Evolutionary conservation across 2,888 invertebrate genomes (phyloP).

Genomic region (Globia sparganii): DNA sequence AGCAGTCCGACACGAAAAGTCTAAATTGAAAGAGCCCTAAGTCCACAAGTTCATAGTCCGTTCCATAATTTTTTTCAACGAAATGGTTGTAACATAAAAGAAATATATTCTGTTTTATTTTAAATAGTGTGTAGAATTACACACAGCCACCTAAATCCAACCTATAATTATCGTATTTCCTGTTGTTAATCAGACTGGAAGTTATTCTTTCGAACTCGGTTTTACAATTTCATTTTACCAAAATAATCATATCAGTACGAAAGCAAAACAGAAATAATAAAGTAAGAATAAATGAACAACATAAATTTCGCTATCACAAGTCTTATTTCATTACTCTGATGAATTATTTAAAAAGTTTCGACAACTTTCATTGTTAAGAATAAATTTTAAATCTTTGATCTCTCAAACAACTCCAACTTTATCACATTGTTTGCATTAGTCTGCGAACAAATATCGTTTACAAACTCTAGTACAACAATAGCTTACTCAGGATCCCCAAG

Average conservation of each 20-base stretch:
- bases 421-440: conserved; percentile 60
- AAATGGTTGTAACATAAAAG: background rate
- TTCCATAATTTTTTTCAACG: background rate
- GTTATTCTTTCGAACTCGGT: background rate
- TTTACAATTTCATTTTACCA: background rate
- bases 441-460: conserved; percentile 63
- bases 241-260: background rate
- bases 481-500: conserved; percentile 67
- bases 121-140: too few species aligned
- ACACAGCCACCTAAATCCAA: too few species aligned
- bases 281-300: conserved; percentile 30
- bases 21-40: too few species aligned
- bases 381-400: conserved; percentile 62
- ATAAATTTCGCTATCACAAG: conserved; percentile 51
- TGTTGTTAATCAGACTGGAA: background rate
- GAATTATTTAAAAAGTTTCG: conserved; percentile 59
- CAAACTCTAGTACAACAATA: conserved; percentile 62
- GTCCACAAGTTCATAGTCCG: background rate
- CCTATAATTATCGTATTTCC: too few species aligned
- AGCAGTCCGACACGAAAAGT: too few species aligned
- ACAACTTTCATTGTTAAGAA: conserved; percentile 57
- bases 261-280: conserved; percentile 38
- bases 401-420: conserved; percentile 55
- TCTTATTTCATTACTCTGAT: conserved; percentile 60
- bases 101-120: background rate